Evolutionary conservation across 64 coral and sea anemone genomes (phyloP).

Genomic region (Pachyseris speciosa): DNA sequence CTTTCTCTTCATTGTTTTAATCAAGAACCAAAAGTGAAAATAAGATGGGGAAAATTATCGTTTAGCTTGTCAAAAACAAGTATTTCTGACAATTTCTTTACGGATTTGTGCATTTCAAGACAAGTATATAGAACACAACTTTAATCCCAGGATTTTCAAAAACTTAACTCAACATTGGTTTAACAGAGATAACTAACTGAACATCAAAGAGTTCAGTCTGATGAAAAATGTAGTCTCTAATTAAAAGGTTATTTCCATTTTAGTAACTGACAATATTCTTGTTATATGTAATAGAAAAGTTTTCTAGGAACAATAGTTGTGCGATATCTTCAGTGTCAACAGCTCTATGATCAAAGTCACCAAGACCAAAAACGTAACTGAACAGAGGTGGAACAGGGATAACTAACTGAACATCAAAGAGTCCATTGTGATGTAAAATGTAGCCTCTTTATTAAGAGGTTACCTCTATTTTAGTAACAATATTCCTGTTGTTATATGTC

Average conservation of each 20-base stretch:
- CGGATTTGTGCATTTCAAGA: too few species aligned
- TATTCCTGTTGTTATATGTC: not conserved
- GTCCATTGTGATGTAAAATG: not conserved
- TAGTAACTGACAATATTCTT: not conserved
- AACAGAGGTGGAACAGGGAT: not conserved
- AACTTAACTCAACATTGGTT: not conserved
- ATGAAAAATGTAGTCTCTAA: not conserved
- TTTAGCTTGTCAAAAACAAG: too few species aligned
- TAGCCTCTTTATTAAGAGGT: not conserved
- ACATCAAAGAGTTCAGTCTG: not conserved
- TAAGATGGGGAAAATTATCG: too few species aligned
- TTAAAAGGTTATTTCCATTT: not conserved
- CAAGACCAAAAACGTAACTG: not conserved
- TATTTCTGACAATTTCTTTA: too few species aligned
- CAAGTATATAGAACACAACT: not conserved
- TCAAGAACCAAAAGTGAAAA: too few species aligned
- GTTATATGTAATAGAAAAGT: slow-evolving; percentile 18
- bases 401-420: too few species aligned
- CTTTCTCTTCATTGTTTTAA: too few species aligned
- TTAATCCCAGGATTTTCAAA: not conserved
- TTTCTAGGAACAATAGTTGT: not conserved
- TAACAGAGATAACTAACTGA: too few species aligned
- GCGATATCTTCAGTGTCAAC: not conserved
- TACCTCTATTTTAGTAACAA: not conserved
- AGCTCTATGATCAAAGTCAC: not conserved